Evolutionary conservation across 2,797 vertebrate species (phyloP), one percentile per base, ranked within the genome.

Genomic region (Pseudochromis fuscus): DNA sequence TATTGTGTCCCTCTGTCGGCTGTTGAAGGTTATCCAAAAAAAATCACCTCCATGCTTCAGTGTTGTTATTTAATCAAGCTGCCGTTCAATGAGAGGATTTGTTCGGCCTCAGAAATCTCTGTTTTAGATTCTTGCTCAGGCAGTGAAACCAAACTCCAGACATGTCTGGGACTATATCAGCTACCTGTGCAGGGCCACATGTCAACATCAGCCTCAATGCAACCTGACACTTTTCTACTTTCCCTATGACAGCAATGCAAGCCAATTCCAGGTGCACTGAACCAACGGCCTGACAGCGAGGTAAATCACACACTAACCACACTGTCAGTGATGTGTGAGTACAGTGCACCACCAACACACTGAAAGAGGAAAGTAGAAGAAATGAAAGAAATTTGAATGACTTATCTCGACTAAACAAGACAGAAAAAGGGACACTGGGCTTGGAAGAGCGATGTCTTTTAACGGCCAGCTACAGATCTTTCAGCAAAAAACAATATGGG

Each of bases 71-170:
- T 35, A 48, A 74, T 76, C 71, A 74, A 53, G 0, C 9, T 48
- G 53, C 27, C n/a, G 56, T 63, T 72, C 71, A 77, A 42, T 52
- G 42, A 71, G 19, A 71, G 68, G 79, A 81, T 92, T 88, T 82
- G 74, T 83, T 84, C 72, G 19, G 81, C 79, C 71, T 84, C 77
- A 82, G 1, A 82, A 82, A 72, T 38, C 72, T 44, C 25, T 56
- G 75, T 71, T 77, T 83, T 53, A 42, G 66, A 87, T 65, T 77
- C 70, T 55, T n/a, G 42, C 44, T 70, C 59, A 74, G 65, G 27
- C 77, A 28, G 30, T 72, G 77, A 84, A 73, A 85, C 51, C 7
- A 1, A 72, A 73, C 52, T 62, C 55, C 56, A 79, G 71, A 75
- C 71, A 68, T 63, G 53, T 69, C 70, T 68, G 7, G 46, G 66